Percentiles rank a stretch among this genome's conserved stretches.
Evolutionary conservation across 92 coral and sea anemone species (phyloP).

Genomic region (Umimayanthus kanabou): DNA sequence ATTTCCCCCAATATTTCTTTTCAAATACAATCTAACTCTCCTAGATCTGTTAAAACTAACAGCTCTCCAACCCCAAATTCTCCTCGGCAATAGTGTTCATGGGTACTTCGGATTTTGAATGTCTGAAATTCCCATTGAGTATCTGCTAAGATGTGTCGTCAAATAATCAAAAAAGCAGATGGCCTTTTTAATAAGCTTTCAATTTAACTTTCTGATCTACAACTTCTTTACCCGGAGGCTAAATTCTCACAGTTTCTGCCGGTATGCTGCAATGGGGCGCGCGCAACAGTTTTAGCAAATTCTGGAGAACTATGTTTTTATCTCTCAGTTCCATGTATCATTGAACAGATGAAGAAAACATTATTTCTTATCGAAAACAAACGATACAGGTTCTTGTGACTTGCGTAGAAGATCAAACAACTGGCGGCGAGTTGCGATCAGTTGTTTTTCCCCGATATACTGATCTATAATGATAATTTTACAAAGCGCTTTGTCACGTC

Average conservation of each 20-base stretch:
- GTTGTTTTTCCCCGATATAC: neutral
- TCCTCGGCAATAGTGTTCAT: neutral
- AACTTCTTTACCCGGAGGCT: neutral
- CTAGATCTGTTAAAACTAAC: neutral
- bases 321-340: neutral
- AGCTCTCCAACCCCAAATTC: neutral
- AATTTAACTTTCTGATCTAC: neutral
- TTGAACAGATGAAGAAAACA: constrained; percentile 8
- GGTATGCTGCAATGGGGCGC: neutral
- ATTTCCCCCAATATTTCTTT: neutral
- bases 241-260: neutral
- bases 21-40: neutral
- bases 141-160: neutral
- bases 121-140: neutral
- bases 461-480: neutral
- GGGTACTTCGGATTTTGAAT: neutral
- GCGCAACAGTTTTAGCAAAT: neutral
- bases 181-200: neutral
- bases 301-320: too few relatives aligned
- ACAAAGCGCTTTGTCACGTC: neutral
- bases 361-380: neutral
- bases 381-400: neutral
- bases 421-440: neutral
- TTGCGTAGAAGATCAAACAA: neutral
- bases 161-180: neutral